Evolutionary conservation across 2,888 invertebrate species (phyloP), one percentile per base, ranked within the genome.

Genomic region (Drosophila meridionalis): DNA sequence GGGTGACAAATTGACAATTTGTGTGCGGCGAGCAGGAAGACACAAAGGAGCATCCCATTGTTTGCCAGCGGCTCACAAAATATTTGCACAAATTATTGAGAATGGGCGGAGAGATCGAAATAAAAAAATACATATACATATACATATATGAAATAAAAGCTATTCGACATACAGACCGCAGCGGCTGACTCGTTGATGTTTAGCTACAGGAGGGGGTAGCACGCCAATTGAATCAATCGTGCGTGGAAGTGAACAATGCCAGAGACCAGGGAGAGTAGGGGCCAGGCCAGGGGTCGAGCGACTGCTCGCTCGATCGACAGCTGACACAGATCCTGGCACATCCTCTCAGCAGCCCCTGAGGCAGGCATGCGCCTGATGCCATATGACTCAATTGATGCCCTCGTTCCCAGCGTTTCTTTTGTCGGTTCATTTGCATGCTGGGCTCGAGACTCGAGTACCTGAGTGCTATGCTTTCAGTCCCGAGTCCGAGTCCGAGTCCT

Each of bases 1-100:
- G 65, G 80, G 60, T 80, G 82, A 83, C 82, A 83, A 82, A 82
- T 82, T 82, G 76, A 78, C 82, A 82, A 82, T 82, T 77, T 71
- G 73, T 71, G 66, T 67, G 72, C 40, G 59, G 38, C 43, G 34
- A 28, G 30, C 42, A 43, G 58, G 34, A 45, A 38, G 58, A 65
- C 69, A 62, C 34, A 73, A 73, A 48, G 73, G 28, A 9, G 59
- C 9, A 34, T 50, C 34, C 45, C 67, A 80, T 65, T 73, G 58
- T 69, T 43, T 57, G 43, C 38, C 47, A 34, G 30, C 32, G 53
- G 38, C 50, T 65, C 34, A 65, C 48, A 69, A 81, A 79, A 78
- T 79, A 77, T 79, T 78, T 77, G 81, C 74, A 53, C 66, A 64
- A 65, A 61, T 62, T 60, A 62, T 38, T 52, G 34, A 20, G 20